Conservation (phyloP, 2,888 invertebrate genomes). For the Subacronicta megacephala region DNA sequence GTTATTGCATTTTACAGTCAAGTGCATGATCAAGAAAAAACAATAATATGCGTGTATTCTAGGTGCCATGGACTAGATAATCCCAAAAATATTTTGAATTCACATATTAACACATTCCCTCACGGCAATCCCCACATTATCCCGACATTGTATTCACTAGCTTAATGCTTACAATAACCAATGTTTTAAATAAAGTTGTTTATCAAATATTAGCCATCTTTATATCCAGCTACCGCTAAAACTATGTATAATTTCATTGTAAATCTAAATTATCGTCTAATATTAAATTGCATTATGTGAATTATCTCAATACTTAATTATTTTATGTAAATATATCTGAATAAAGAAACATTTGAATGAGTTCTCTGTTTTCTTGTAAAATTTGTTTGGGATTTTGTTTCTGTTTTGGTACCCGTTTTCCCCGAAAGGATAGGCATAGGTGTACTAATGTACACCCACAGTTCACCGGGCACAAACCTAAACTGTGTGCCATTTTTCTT, state of each 20-base stretch:
- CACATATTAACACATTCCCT: neutral
- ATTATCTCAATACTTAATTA: slow-evolving; percentile 83
- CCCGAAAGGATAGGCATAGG: too few species aligned
- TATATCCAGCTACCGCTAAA: slow-evolving; percentile 54
- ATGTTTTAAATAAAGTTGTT: slow-evolving; percentile 23
- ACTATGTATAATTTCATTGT: slow-evolving; percentile 72
- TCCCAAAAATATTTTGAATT: slow-evolving; percentile 8
- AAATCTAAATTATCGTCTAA: slow-evolving; percentile 82
- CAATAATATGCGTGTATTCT: slow-evolving; percentile 11
- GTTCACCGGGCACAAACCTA: too few species aligned
- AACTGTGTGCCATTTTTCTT: too few species aligned
- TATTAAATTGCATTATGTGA: slow-evolving; percentile 76
- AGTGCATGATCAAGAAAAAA: slow-evolving; percentile 1
- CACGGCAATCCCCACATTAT: slow-evolving; percentile 3
- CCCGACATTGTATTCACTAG: slow-evolving; percentile 7
- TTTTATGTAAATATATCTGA: slow-evolving; percentile 85
- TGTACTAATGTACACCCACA: too few species aligned
- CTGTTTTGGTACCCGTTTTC: too few species aligned
- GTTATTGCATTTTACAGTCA: neutral
- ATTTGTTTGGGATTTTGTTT: too few species aligned
- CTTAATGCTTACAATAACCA: slow-evolving; percentile 19
- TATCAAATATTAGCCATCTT: slow-evolving; percentile 23
- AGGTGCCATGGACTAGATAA: slow-evolving; percentile 1
- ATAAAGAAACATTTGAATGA: slow-evolving; percentile 83
- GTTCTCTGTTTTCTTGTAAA: slow-evolving; percentile 46